Evolutionary conservation across 2,888 invertebrate species (phyloP).

Genomic region (Sepioteuthis lessoniana): DNA sequence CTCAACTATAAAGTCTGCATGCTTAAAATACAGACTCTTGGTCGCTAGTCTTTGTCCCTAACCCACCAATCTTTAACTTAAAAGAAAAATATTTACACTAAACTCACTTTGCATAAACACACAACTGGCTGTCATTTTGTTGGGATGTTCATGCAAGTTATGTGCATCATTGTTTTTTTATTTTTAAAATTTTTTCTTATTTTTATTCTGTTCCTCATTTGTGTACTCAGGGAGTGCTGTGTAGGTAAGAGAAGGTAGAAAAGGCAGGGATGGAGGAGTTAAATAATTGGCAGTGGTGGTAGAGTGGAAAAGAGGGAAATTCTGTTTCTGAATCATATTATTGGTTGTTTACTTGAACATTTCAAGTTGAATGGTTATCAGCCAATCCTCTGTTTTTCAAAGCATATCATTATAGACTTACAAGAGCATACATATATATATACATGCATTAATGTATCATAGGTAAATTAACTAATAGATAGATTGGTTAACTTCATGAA

Average conservation of each 20-base stretch:
- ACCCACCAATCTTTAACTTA: not conserved
- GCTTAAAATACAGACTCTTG: not conserved
- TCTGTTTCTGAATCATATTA: not conserved
- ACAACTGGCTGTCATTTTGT: not conserved
- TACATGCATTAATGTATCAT: not conserved
- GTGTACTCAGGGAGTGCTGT: not conserved
- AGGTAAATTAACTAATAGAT: no score
- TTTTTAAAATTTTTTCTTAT: not conserved
- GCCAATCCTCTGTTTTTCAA: not conserved
- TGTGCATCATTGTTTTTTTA: not conserved
- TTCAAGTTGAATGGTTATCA: not conserved
- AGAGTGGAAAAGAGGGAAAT: not conserved
- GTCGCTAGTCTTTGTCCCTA: not conserved
- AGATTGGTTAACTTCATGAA: no score
- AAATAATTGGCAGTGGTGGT: not conserved
- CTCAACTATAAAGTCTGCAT: not conserved
- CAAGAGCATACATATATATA: not conserved
- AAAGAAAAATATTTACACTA: no score
- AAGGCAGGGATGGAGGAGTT: not conserved
- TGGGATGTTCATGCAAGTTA: not conserved
- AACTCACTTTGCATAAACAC: not conserved
- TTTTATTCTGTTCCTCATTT: not conserved
- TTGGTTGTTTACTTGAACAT: not conserved
- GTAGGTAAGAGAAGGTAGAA: not conserved
- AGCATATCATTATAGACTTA: not conserved